These are phyloP conservation scores for Malurus alboscapulatus DNA, from an alignment of 2,113 vertebrate genomes.

Conservation along the genomic window DNA sequence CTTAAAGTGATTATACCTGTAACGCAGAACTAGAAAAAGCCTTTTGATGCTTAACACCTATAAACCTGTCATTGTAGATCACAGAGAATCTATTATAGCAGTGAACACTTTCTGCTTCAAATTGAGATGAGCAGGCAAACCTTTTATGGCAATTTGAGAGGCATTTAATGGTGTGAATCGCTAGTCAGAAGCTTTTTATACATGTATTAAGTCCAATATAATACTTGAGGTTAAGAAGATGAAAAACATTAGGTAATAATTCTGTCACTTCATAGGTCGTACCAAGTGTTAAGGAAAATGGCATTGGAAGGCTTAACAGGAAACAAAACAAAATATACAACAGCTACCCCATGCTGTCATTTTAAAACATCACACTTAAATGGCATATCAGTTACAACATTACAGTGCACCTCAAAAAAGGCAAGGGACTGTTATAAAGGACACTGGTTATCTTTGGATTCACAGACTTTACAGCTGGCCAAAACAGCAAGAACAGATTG, in stretches of 20 bases:
- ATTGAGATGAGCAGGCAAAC: conserved; percentile 11
- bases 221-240: not conserved
- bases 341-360: not conserved
- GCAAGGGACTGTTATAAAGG: not conserved
- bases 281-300: not conserved
- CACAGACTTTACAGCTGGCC: not conserved
- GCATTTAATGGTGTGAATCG: conserved; percentile 19
- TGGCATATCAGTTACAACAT: not conserved
- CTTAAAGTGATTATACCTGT: conserved; percentile 8
- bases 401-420: not conserved
- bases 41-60: conserved; percentile 24
- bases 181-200: conserved; percentile 19
- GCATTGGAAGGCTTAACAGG: not conserved
- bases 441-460: not conserved
- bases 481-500: not conserved
- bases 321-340: not conserved
- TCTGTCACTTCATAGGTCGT: not conserved
- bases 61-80: conserved; percentile 40
- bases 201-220: not conserved
- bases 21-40: not conserved
- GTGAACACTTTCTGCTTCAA: conserved; percentile 33
- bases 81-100: conserved; percentile 7
- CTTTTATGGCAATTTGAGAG: conserved; percentile 33
- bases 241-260: not conserved
- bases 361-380: conserved; percentile 18